Percentiles rank a stretch among this genome's conserved stretches.
These are phyloP conservation scores for Engystomops pustulosus DNA, from an alignment of 2,113 vertebrate species.

Conservation along the genomic window DNA sequence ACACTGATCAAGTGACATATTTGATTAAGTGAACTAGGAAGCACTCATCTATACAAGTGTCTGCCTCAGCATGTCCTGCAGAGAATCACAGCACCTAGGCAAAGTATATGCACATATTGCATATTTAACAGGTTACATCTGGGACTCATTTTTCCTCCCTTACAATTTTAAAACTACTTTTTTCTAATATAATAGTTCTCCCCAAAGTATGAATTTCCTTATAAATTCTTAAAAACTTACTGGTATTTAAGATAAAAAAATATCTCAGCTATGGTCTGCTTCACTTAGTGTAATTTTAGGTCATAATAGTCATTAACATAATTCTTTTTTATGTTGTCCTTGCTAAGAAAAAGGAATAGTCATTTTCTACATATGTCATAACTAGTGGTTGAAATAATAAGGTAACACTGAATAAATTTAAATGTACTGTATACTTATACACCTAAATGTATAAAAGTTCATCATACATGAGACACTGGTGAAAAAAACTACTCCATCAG, in stretches of 20 bases:
- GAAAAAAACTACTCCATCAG: too few species aligned
- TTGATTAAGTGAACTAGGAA: constrained; percentile 65
- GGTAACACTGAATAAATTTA: too few species aligned
- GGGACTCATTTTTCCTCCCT: constrained; percentile 53
- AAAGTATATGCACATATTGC: constrained; percentile 60
- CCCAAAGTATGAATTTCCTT: constrained; percentile 25
- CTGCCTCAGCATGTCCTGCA: constrained; percentile 63
- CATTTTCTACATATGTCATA: too few species aligned
- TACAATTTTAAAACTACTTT: neutral
- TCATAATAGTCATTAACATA: constrained; percentile 12
- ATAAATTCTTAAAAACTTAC: constrained; percentile 16
- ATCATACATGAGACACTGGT: too few species aligned
- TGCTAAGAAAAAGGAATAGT: neutral
- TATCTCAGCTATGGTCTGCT: neutral
- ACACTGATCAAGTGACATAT: constrained; percentile 67
- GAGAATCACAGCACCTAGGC: constrained; percentile 60
- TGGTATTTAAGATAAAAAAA: neutral
- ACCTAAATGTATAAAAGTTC: too few species aligned
- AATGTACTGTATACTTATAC: too few species aligned
- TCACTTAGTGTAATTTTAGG: neutral
- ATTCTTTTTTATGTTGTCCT: neutral
- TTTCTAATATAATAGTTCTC: constrained; percentile 19
- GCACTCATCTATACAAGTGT: constrained; percentile 61
- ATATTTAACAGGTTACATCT: constrained; percentile 47
- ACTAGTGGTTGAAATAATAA: too few species aligned